Evolutionary conservation across 2,113 vertebrate species (phyloP), one percentile per base, ranked within the genome.

Genomic region (Neogobius melanostomus): DNA sequence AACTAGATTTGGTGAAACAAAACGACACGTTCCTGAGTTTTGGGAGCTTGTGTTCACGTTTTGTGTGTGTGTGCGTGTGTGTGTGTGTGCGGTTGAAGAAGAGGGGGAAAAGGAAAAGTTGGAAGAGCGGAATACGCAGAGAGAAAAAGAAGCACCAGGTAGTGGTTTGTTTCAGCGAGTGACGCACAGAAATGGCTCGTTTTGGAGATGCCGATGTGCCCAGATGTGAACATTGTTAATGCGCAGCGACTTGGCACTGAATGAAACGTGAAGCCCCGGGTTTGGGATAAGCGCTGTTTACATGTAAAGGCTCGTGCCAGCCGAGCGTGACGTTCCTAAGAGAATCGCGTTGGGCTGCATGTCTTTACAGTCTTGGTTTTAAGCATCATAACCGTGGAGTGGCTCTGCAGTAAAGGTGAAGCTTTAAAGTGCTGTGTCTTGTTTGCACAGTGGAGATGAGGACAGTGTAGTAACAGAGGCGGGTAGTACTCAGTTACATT

Each of bases 161-260:
- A 11, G 8, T 2, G 6, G 9, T 2, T 2, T 16, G 44, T 44
- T n/a, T n/a, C 8, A 42, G 42, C 44, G 12, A 10, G 8, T 45
- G 45, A 61, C 42, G 42, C 14, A 4, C 57, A n/a, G 57, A 44
- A 15, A n/a, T 8, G 1, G 36, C 7, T 12, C 15, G 2, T 49
- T 6, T 57, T 66, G 69, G 57, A 71, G 62, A 72, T 21, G 79
- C 86, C 85, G 89, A 84, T 89, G 86, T 87, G 84, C 71, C 85
- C 88, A 91, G 86, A 86, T 89, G 89, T 89, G 71, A 44, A 9
- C 54, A 53, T 64, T 81, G 66, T 73, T 81, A 10, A 28, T 64
- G 43, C 43, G 10, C 64, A 47, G 47, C 44, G 49, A 60, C 60
- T 79, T 71, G 84, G 78, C 79, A 69, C 83, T 82, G 82, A 68